These are phyloP conservation scores for Portevinia maculata DNA, from an alignment of 2,888 invertebrate genomes.

Conservation along the genomic window DNA sequence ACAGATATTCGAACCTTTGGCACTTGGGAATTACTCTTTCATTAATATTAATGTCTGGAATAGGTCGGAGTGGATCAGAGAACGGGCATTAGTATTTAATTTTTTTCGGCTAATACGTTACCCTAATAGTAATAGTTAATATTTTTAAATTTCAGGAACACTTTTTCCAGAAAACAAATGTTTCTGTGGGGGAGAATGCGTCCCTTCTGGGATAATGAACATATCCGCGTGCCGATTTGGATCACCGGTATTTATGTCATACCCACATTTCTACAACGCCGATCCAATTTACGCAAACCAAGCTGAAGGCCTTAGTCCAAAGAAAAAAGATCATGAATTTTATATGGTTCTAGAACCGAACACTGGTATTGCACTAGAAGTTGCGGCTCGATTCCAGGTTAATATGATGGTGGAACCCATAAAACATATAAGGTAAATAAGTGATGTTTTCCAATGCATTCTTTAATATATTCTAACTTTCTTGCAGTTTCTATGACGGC, in stretches of 20 bases:
- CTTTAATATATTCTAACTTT: background rate
- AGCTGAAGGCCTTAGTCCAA: constrained; percentile 88
- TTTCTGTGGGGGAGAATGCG: constrained; percentile 89
- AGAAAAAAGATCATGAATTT: constrained; percentile 87
- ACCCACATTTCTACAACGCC: constrained; percentile 92
- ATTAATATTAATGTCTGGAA: too few species aligned
- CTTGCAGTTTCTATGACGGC: constrained; percentile 86
- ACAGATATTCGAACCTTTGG: too few species aligned
- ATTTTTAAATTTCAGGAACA: constrained; percentile 83
- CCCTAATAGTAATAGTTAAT: background rate
- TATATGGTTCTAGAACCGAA: constrained; percentile 90
- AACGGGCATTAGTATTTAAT: too few species aligned
- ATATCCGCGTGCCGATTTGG: constrained; percentile 91
- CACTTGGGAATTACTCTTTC: too few species aligned
- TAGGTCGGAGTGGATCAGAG: too few species aligned
- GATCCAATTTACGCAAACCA: constrained; percentile 87
- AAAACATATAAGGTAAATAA: constrained; percentile 86
- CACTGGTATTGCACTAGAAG: constrained; percentile 89
- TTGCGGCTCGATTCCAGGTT: constrained; percentile 90
- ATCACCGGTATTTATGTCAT: constrained; percentile 92
- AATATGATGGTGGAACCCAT: constrained; percentile 89
- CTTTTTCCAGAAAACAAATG: constrained; percentile 86
- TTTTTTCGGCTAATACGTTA: too few species aligned
- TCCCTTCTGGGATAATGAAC: constrained; percentile 89
- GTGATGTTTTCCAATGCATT: background rate